These are phyloP conservation scores for Disparrhopalites patrizii DNA, from an alignment of 2,888 invertebrate genomes.

Conservation along the genomic window DNA sequence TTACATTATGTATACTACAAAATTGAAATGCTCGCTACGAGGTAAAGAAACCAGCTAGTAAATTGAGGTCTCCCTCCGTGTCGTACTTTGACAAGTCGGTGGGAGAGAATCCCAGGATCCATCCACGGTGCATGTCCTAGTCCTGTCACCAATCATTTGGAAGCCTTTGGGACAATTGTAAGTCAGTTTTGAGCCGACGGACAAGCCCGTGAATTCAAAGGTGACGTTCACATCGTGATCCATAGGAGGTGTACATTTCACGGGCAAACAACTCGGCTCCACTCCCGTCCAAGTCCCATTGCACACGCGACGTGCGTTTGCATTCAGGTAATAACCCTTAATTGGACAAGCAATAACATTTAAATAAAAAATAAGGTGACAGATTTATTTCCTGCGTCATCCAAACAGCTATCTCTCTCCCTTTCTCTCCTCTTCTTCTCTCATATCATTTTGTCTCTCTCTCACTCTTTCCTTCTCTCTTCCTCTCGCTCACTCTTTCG, in stretches of 20 bases:
- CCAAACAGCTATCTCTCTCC: no score
- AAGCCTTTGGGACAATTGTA: constrained; percentile 80
- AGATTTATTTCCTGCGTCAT: no score
- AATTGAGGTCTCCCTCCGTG: no score
- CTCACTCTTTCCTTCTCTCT: no score
- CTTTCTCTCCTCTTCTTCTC: no score
- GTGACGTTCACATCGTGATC: constrained; percentile 71
- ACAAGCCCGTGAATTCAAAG: constrained; percentile 66
- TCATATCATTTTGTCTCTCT: no score
- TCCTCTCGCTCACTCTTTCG: no score
- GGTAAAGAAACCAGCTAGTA: no score
- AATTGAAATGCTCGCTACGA: no score
- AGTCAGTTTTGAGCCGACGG: constrained; percentile 73
- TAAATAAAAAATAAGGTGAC: background rate
- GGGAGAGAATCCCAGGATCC: constrained; percentile 78
- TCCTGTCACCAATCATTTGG: constrained; percentile 69
- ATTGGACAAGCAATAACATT: background rate
- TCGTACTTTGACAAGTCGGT: constrained; percentile 73
- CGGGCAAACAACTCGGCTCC: constrained; percentile 63
- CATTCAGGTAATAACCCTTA: constrained; percentile 24
- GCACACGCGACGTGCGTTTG: constrained; percentile 63
- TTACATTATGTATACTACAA: no score
- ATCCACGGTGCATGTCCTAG: constrained; percentile 67
- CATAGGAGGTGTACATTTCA: constrained; percentile 65
- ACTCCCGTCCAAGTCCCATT: constrained; percentile 88